Conservation (phyloP, 2,888 invertebrate species). For the Conomelus anceps region DNA sequence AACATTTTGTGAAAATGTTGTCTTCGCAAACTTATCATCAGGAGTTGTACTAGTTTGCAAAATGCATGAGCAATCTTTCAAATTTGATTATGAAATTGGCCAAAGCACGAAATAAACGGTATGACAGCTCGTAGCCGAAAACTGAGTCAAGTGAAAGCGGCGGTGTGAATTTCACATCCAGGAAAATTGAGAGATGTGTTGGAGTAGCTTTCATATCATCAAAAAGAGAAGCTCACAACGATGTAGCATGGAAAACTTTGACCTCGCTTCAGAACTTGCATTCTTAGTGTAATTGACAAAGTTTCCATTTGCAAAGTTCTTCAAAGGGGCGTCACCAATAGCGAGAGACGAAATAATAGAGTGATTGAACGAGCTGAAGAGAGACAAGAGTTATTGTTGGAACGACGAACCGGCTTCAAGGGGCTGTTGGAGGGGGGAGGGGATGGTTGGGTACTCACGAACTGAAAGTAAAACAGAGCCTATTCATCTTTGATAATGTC, state of each 20-base stretch:
- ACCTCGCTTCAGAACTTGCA: not conserved
- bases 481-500: not conserved
- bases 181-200: not conserved
- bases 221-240: not conserved
- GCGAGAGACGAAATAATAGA: not conserved
- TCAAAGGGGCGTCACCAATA: not conserved
- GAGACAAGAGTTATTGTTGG: not conserved
- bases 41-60: not conserved
- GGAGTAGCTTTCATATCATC: not conserved
- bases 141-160: not conserved
- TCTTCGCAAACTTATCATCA: not conserved
- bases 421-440: not conserved
- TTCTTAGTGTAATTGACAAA: not conserved
- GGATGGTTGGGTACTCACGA: too few relatives aligned
- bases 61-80: not conserved
- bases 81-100: not conserved
- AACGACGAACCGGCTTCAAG: too few relatives aligned
- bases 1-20: not conserved
- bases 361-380: not conserved
- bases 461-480: not conserved
- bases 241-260: not conserved
- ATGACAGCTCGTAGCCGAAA: not conserved
- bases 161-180: not conserved
- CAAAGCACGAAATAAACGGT: not conserved
- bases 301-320: not conserved